phyloP scores from a whole-genome alignment of 2,888 invertebrate species.

The Pristionchus japonicus region DNA sequence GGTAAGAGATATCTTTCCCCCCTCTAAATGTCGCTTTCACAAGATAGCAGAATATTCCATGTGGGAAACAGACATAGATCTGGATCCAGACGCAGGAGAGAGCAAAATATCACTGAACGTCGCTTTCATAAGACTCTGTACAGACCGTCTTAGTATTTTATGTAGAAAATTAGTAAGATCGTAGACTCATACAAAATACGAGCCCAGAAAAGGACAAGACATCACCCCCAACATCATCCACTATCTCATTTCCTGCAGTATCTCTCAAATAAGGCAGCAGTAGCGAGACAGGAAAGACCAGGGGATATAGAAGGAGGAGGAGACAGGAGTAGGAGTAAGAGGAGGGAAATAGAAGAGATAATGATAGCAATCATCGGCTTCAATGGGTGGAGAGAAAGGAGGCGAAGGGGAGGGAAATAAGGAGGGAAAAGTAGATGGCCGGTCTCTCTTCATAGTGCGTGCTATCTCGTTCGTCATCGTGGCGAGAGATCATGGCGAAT shows the following conservation, averaged over 20 bases:
- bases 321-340: not conserved
- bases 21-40: conserved; percentile 14
- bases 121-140: too few species aligned
- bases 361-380: conserved; percentile 38
- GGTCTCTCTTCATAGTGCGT: too few species aligned
- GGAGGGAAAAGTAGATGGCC: not conserved
- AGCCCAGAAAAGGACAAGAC: not conserved
- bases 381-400: not conserved
- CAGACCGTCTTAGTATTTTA: too few species aligned
- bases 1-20: not conserved
- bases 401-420: not conserved
- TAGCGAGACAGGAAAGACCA: not conserved
- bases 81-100: not conserved
- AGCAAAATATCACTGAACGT: not conserved
- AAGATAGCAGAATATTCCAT: not conserved
- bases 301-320: not conserved
- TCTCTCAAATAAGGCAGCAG: too few species aligned
- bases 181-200: not conserved
- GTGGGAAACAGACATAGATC: not conserved
- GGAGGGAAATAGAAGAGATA: not conserved
- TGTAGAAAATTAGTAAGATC: too few species aligned
- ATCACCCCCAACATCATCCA: not conserved
- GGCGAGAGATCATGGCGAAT: too few species aligned
- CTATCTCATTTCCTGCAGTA: too few species aligned
- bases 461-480: too few species aligned